phyloP scores from a whole-genome alignment of 2,113 vertebrate species.

The Australoheros scitulus region DNA sequence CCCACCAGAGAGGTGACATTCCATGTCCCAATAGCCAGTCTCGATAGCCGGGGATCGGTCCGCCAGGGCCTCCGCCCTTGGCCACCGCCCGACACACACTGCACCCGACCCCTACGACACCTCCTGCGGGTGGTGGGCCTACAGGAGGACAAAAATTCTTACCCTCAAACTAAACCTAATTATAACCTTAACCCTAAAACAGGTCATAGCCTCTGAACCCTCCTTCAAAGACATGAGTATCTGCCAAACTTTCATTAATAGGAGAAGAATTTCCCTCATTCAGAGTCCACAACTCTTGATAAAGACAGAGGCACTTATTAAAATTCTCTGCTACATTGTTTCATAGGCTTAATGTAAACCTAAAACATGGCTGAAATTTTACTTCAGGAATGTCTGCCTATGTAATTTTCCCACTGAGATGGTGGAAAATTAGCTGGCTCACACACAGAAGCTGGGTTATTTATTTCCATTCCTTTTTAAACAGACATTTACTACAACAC shows the following conservation, averaged over 20 bases:
- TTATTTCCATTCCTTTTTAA: neutral
- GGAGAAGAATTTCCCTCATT: neutral
- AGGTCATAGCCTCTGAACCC: neutral
- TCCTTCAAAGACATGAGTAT: neutral
- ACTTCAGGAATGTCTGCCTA: neutral
- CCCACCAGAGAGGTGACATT: no score
- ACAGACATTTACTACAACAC: neutral
- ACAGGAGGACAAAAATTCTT: no score
- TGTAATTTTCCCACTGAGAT: neutral
- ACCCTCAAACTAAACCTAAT: slow-evolving; percentile 21
- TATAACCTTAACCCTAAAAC: slow-evolving; percentile 20
- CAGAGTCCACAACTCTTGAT: neutral
- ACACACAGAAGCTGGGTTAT: neutral
- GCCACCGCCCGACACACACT: no score
- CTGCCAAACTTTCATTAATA: neutral
- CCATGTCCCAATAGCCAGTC: no score
- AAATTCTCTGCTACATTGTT: neutral
- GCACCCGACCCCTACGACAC: no score
- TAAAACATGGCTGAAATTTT: neutral
- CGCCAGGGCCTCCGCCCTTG: no score
- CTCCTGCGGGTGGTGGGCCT: no score
- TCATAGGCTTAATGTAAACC: neutral
- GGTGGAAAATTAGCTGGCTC: neutral
- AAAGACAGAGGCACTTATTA: neutral
- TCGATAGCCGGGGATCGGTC: no score